A percentile compares a stretch with the other conserved stretches of the same genome.
Conservation (phyloP, 2,888 invertebrate genomes). For the Caenorhabditis imperialis region DNA sequence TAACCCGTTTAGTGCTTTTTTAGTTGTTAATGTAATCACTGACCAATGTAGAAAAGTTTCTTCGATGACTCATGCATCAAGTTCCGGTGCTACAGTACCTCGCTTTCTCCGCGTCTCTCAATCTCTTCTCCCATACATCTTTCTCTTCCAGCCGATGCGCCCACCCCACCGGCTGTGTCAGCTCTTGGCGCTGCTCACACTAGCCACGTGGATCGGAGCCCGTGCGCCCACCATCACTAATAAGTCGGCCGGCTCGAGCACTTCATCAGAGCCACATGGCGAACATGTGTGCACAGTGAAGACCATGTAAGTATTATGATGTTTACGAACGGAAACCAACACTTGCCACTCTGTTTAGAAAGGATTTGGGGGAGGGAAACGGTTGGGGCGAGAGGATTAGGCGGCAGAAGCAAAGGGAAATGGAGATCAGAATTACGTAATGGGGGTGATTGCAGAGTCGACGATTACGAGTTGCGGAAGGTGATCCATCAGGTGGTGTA, state of each 20-base stretch:
- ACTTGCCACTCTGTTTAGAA: too few species aligned
- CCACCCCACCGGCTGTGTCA: neutral
- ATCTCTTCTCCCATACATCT: neutral
- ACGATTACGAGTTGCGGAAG: constrained; percentile 61
- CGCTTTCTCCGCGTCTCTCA: neutral
- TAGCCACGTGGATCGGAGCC: constrained; percentile 12
- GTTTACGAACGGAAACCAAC: constrained; percentile 1
- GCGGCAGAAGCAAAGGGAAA: too few species aligned
- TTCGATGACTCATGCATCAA: too few species aligned
- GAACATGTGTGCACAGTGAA: constrained; percentile 66
- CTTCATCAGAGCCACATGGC: constrained; percentile 50
- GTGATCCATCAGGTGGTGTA: constrained; percentile 48
- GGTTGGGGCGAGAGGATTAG: too few species aligned
- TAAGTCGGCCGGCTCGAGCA: neutral
- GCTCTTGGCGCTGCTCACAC: neutral
- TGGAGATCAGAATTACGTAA: too few species aligned
- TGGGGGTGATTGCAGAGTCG: constrained; percentile 65
- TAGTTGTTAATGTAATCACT: too few species aligned
- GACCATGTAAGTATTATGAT: constrained; percentile 49
- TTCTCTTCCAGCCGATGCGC: constrained; percentile 2
- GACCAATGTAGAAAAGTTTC: too few species aligned
- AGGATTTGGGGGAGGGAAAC: too few species aligned
- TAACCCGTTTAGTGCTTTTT: too few species aligned
- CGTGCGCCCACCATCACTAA: constrained; percentile 12
- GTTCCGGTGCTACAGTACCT: neutral